phyloP scores from a whole-genome alignment of 1,140 invertebrate species.

The Pogonus chalceus region DNA sequence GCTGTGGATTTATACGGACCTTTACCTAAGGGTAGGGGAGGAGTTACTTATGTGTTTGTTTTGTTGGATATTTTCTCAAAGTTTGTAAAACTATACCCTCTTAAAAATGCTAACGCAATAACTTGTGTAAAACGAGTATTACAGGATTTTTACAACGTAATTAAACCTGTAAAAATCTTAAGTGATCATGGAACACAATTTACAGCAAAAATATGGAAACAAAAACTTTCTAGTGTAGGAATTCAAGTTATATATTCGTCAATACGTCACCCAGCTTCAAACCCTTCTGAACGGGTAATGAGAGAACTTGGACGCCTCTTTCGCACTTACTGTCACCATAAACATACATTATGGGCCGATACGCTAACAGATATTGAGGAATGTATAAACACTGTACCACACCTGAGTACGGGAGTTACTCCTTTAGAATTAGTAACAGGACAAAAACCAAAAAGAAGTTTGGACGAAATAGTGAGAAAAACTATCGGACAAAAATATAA shows the following conservation, averaged over 20 bases:
- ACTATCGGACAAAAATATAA: background rate
- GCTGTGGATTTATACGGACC: conserved; percentile 25
- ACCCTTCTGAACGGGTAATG: conserved; percentile 23
- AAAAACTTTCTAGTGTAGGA: conserved; percentile 11
- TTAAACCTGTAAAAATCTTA: conserved; percentile 13
- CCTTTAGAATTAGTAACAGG: conserved; percentile 32
- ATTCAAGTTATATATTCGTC: conserved; percentile 21
- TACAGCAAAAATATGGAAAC: conserved; percentile 12
- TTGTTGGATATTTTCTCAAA: conserved; percentile 27
- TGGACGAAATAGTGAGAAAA: conserved; percentile 14
- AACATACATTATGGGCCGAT: conserved; percentile 19
- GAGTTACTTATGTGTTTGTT: conserved; percentile 20
- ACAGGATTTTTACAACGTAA: conserved; percentile 11
- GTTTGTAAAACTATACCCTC: conserved; percentile 23
- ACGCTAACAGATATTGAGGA: conserved; percentile 20
- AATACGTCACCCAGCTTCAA: conserved; percentile 23
- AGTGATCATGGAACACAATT: conserved; percentile 17
- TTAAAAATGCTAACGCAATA: conserved; percentile 20
- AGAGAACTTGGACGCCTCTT: conserved; percentile 24
- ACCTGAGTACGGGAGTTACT: conserved; percentile 26
- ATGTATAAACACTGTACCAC: conserved; percentile 30
- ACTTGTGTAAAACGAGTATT: conserved; percentile 12
- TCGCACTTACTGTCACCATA: conserved; percentile 19
- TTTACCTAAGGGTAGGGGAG: conserved; percentile 16
- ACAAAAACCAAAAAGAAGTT: conserved; percentile 1